Evolutionary conservation across 2,113 vertebrate species (phyloP), one percentile per base, ranked within the genome.

Genomic region (Dissostichus mawsoni): DNA sequence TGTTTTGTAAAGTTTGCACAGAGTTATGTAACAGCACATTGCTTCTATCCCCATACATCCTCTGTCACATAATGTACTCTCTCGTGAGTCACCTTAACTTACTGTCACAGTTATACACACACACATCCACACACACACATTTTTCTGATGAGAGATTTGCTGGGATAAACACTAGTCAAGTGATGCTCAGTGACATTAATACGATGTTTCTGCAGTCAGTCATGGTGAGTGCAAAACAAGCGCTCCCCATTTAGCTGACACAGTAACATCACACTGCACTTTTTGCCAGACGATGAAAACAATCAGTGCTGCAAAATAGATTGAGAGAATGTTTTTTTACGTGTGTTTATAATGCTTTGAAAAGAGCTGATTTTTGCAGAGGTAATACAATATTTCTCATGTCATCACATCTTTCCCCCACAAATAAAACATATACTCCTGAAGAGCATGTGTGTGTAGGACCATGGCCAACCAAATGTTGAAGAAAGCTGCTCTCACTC

Each of bases 111-210:
- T 47, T 25, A 9, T 11, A 44, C 16, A 50, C 23, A 51, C 64
- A 80, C 59, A 36, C 45, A 41, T 53, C 33, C 51, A 55, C 36
- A 71, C 59, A 47, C 52, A 55, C 84, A 58, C 29, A 50, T 6
- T 13, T 17, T 63, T 44, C 13, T 41, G 44, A 11, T 11, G 5
- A 63, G 36, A 63, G 41, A 63, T 13, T 45, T 63, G 18, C 41
- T 20, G 61, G 12, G 1, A 48, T 48, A 59, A 74, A 73, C 45
- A 66, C 51, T 74, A 72, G 57, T 72, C 16, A 8, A 77, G 70
- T 78, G 69, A 81, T 80, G 81, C 67, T 75, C 65, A 80, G 77
- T 81, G 78, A 82, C 72, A 83, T 83, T 83, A 79, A 58, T 72
- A 58, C 65, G 0, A 78, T 86, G 78, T 86, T 76, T 64, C 66